Conservation (phyloP, 2,888 invertebrate species). For the Xanthostigma xanthostigma region DNA sequence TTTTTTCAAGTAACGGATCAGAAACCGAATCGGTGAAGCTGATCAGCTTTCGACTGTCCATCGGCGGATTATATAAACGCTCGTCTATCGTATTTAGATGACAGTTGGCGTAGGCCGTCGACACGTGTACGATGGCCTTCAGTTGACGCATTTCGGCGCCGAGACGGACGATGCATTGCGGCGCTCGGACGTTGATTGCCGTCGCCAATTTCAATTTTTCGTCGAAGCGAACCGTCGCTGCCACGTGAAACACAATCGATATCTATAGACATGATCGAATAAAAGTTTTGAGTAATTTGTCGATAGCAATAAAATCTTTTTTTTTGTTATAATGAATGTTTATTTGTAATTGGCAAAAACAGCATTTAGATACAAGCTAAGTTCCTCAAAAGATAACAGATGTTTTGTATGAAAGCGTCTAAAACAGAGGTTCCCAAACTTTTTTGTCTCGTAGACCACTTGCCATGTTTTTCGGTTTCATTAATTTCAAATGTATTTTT, state of each 20-base stretch:
- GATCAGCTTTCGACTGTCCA: conserved; percentile 34
- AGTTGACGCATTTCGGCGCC: conserved; percentile 49
- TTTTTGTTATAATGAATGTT: too few relatives aligned
- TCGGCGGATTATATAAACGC: conserved; percentile 36
- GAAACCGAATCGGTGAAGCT: conserved; percentile 33
- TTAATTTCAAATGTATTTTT: too few relatives aligned
- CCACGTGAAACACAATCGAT: conserved; percentile 38
- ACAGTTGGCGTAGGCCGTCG: conserved; percentile 43
- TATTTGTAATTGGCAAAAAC: too few relatives aligned
- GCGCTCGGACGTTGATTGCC: conserved; percentile 57
- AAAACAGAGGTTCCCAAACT: too few relatives aligned
- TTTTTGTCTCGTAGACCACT: too few relatives aligned
- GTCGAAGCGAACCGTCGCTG: conserved; percentile 50
- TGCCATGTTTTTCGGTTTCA: too few relatives aligned
- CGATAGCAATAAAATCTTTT: neutral
- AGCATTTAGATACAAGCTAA: too few relatives aligned
- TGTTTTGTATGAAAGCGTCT: too few relatives aligned
- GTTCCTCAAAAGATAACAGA: too few relatives aligned
- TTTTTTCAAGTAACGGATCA: conserved; percentile 34
- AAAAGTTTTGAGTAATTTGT: neutral
- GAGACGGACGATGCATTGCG: conserved; percentile 46
- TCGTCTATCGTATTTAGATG: conserved; percentile 32
- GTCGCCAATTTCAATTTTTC: conserved; percentile 58
- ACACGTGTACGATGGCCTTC: conserved; percentile 40
- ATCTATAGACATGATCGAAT: conserved; percentile 16